phyloP scores from a whole-genome alignment of 2,888 invertebrate species.

The Mantis religiosa region DNA sequence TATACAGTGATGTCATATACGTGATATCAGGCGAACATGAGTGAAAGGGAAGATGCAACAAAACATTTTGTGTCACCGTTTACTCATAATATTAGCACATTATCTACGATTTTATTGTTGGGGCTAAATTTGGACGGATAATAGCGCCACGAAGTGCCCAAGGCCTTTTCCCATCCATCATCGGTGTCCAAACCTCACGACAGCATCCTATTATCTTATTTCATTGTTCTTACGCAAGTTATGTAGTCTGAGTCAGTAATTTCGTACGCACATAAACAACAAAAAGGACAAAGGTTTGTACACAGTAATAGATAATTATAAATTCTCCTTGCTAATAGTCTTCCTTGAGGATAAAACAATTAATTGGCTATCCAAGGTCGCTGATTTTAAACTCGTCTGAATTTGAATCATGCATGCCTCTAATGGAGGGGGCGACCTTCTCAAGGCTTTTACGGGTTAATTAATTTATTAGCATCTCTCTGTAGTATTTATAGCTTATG shows the following conservation, averaged over 20 bases:
- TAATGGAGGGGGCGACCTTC: too few species aligned
- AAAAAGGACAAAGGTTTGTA: too few species aligned
- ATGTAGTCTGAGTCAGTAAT: neutral
- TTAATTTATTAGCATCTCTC: too few species aligned
- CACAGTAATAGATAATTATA: too few species aligned
- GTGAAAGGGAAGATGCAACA: conserved; percentile 4
- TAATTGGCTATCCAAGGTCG: too few species aligned
- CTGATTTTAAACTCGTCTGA: too few species aligned
- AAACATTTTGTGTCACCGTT: neutral
- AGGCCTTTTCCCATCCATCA: neutral
- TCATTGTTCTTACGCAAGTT: neutral
- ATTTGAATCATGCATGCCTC: too few species aligned
- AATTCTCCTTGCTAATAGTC: too few species aligned
- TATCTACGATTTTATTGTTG: neutral
- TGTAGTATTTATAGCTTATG: too few species aligned
- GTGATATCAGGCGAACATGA: neutral
- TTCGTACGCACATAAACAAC: too few species aligned
- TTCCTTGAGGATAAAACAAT: too few species aligned
- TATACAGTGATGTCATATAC: neutral
- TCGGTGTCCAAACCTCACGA: neutral
- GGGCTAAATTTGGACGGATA: neutral
- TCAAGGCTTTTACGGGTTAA: too few species aligned
- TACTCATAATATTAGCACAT: neutral
- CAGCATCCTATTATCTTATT: neutral
- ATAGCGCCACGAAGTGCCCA: neutral